These are phyloP conservation scores for Dipodomys merriami DNA, from an alignment of 2,113 vertebrate genomes.

Conservation along the genomic window DNA sequence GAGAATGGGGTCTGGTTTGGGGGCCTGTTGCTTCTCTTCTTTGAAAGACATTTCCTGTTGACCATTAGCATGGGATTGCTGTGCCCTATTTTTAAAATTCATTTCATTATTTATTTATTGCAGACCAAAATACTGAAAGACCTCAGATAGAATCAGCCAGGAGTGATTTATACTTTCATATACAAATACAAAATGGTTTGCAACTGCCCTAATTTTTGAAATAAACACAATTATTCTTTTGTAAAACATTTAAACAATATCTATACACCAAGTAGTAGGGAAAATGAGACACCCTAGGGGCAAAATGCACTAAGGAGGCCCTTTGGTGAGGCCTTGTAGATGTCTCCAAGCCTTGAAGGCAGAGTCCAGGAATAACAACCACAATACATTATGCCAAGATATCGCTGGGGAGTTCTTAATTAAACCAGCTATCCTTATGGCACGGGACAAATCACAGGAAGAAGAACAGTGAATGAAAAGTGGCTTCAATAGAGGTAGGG, in stretches of 20 bases:
- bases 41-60: slow-evolving; percentile 62
- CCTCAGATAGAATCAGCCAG: neutral
- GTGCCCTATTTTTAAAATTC: slow-evolving; percentile 52
- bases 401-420: slow-evolving; percentile 50
- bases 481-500: neutral
- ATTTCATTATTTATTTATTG: slow-evolving; percentile 56
- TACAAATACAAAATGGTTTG: slow-evolving; percentile 21
- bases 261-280: slow-evolving; percentile 26
- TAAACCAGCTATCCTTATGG: slow-evolving; percentile 24
- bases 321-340: slow-evolving; percentile 30
- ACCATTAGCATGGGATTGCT: slow-evolving; percentile 21
- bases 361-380: slow-evolving; percentile 55
- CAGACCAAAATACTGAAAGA: slow-evolving; percentile 52
- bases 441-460: neutral
- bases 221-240: slow-evolving; percentile 49
- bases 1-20: neutral
- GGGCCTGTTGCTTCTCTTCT: slow-evolving; percentile 64
- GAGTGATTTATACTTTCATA: slow-evolving; percentile 44
- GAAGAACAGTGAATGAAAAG: neutral
- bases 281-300: neutral
- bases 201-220: slow-evolving; percentile 42
- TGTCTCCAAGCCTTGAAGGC: neutral
- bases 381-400: slow-evolving; percentile 32
- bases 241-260: slow-evolving; percentile 60
- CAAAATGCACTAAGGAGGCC: neutral